Conservation (phyloP, 2,113 vertebrate species). For the Glaucidium brasilianum region DNA sequence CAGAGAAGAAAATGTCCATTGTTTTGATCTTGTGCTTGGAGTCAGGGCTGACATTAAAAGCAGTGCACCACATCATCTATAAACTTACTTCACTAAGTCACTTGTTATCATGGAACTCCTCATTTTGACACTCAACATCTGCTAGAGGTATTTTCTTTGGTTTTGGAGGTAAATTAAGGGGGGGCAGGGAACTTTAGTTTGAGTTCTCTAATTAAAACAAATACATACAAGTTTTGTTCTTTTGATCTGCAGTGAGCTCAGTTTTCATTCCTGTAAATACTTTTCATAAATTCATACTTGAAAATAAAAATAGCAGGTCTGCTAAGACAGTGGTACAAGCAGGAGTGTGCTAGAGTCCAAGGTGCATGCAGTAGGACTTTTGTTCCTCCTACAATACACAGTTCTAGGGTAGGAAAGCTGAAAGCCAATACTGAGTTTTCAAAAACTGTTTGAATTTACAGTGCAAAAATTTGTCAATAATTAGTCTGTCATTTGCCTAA, state of each 20-base stretch:
- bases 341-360: not conserved
- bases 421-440: not conserved
- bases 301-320: not conserved
- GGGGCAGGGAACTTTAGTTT: fast-evolving
- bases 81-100: not conserved
- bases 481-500: not conserved
- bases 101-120: not conserved
- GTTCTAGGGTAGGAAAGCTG: not conserved
- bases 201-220: not conserved
- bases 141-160: not conserved
- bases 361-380: not conserved
- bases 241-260: not conserved
- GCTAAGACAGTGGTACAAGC: not conserved
- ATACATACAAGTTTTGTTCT: not conserved
- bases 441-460: not conserved
- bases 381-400: not conserved
- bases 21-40: not conserved
- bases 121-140: not conserved
- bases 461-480: not conserved
- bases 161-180: not conserved
- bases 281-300: not conserved
- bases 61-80: not conserved
- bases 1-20: not conserved
- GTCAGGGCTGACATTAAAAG: not conserved
- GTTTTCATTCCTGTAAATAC: not conserved